Evolutionary conservation across 1,140 invertebrate species (phyloP), one percentile per base, ranked within the genome.

Genomic region (Ectropis grisescens): DNA sequence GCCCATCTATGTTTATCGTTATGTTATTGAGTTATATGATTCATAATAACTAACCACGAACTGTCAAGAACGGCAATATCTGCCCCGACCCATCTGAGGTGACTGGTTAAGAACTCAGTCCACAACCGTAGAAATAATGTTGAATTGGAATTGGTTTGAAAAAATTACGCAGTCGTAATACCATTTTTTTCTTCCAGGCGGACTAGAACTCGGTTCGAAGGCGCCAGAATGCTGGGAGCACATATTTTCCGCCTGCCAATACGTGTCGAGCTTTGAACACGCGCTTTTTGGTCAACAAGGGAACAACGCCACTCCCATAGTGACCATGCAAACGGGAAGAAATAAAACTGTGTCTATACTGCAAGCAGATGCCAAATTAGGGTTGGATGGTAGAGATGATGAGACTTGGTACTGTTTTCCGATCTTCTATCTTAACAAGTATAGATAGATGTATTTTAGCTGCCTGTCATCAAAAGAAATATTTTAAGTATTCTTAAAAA

Each of bases 191-290:
- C n/a, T 39, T 53, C 2, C 85, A 58, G 87, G 89, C 50, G 94
- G 94, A 13, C 78, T 98, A 15, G 95, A 97, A 67, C 84, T 97
- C 15, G 95, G 93, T 2, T 95, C 93, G 41, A 94, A 96, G 59
- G 92, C 93, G 13, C 87, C 91, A 23, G 93, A 96, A 41, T 97
- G 94, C 59, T 98, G 96, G 96, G 90, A 91, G 19, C 94, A 96
- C 69, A 92, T 98, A 37, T 96, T 98, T 64, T 90, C 90, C 70
- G 95, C 89, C 5, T 96, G 93, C 58, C 86, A 94, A n/a, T 94
- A 95, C 61, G 92, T 96, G 13, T 90, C 92, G n/a, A 91, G 91
- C 51, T 71, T 97, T 48, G 95, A 97, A 59, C 93, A 95, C 65
- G 89, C 90, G 1, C 88, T 95, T 41, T 96, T 95, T 44, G 93